Conservation (phyloP, 2,797 vertebrate species). For the Tamandua tetradactyla region DNA sequence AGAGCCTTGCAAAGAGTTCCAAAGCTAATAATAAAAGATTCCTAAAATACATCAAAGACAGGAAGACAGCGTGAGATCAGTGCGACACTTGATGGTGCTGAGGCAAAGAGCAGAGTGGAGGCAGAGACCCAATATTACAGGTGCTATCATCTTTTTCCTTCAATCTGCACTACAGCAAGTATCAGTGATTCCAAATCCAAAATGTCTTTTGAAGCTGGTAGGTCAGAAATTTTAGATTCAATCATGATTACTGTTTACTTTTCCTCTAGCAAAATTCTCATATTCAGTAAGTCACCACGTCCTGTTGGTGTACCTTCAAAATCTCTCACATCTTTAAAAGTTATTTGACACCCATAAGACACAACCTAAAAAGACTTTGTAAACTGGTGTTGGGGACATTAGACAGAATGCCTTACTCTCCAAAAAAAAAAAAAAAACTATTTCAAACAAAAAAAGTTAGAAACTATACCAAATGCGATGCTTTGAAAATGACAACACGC, state of each 20-base stretch:
- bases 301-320: conserved; percentile 1
- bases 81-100: neutral
- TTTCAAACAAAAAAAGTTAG: neutral
- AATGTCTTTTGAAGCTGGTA: neutral
- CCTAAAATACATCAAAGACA: conserved; percentile 57
- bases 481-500: neutral
- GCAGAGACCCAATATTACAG: neutral
- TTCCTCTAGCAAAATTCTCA: neutral
- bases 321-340: neutral
- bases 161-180: neutral
- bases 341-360: neutral
- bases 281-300: neutral
- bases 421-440: conserved; percentile 27
- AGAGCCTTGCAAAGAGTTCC: neutral
- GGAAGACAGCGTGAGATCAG: conserved; percentile 29
- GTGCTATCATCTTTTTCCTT: neutral
- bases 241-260: neutral
- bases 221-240: neutral
- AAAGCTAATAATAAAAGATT: conserved; percentile 4
- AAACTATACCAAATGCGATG: neutral
- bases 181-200: neutral
- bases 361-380: neutral
- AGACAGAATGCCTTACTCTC: neutral
- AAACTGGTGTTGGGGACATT: neutral
- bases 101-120: neutral